Conservation (phyloP, 2,797 vertebrate genomes). For the Poeciliopsis infans region DNA sequence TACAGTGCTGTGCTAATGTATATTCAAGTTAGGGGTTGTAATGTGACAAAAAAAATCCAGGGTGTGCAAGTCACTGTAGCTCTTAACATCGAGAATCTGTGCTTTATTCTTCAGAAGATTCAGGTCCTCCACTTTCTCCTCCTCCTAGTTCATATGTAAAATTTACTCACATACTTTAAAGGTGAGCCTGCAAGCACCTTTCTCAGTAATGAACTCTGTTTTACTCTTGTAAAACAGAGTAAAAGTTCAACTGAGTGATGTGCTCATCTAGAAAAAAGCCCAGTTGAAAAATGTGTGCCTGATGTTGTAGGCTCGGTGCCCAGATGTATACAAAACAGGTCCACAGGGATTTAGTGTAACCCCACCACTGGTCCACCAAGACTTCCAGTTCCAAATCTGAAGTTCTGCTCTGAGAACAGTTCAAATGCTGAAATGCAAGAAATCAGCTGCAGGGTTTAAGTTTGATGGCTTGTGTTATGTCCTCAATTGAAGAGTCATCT, state of each 20-base stretch:
- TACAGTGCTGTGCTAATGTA: not conserved
- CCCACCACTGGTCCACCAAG: constrained; percentile 29
- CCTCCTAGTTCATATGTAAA: constrained; percentile 63
- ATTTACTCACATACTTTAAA: constrained; percentile 76
- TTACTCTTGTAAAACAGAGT: constrained; percentile 75
- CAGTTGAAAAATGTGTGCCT: constrained; percentile 78
- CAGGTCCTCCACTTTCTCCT: constrained; percentile 40
- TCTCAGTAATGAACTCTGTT: constrained; percentile 80
- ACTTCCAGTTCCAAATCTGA: constrained; percentile 39
- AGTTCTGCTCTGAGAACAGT: constrained; percentile 48
- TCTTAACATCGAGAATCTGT: constrained; percentile 28
- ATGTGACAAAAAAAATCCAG: not conserved
- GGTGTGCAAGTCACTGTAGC: not conserved
- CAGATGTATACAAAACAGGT: constrained; percentile 79
- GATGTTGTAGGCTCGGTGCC: constrained; percentile 80
- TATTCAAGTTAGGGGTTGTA: not conserved
- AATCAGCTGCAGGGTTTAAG: constrained; percentile 34
- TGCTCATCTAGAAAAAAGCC: constrained; percentile 73
- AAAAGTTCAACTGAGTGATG: constrained; percentile 72
- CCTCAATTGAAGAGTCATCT: not conserved
- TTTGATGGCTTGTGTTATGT: constrained; percentile 12
- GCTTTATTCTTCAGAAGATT: constrained; percentile 46
- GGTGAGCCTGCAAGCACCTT: constrained; percentile 69
- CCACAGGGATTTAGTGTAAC: constrained; percentile 67
- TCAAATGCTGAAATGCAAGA: constrained; percentile 40